phyloP scores from a whole-genome alignment of 2,888 invertebrate species.

The Cataglyphis rosenhaueri region DNA sequence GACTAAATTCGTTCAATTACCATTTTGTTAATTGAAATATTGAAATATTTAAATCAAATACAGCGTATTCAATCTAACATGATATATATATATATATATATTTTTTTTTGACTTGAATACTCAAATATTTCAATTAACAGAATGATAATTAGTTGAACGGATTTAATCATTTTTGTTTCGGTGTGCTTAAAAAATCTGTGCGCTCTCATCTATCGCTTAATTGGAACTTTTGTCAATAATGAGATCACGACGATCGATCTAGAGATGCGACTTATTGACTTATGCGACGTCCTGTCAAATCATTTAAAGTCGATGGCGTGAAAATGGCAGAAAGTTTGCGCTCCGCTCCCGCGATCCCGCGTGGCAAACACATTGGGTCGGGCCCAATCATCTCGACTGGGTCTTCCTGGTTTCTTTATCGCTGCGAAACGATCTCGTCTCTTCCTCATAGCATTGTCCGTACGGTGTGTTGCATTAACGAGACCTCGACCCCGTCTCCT shows the following conservation, averaged over 20 bases:
- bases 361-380: slow-evolving; percentile 28
- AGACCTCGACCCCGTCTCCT: slow-evolving; percentile 37
- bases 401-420: slow-evolving; percentile 62
- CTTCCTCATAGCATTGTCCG: slow-evolving; percentile 73
- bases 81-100: too few species aligned
- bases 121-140: too few species aligned
- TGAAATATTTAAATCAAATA: too few species aligned
- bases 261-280: background rate
- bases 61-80: too few species aligned
- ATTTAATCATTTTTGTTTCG: too few species aligned
- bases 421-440: slow-evolving; percentile 70
- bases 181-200: too few species aligned
- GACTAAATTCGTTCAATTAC: too few species aligned
- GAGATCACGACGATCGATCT: background rate
- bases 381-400: slow-evolving; percentile 30
- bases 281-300: slow-evolving; percentile 63
- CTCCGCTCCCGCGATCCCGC: background rate
- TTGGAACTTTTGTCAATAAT: slow-evolving; percentile 4
- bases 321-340: slow-evolving; percentile 64
- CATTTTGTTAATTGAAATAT: too few species aligned
- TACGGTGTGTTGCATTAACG: slow-evolving; percentile 66
- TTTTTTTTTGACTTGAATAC: too few species aligned
- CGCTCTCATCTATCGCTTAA: background rate
- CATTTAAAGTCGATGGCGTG: slow-evolving; percentile 68
- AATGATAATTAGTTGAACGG: too few species aligned